Percentiles rank a stretch among this genome's conserved stretches.
These are phyloP conservation scores for Marmota flaviventris DNA, from an alignment of 2,113 vertebrate species.

Conservation along the genomic window DNA sequence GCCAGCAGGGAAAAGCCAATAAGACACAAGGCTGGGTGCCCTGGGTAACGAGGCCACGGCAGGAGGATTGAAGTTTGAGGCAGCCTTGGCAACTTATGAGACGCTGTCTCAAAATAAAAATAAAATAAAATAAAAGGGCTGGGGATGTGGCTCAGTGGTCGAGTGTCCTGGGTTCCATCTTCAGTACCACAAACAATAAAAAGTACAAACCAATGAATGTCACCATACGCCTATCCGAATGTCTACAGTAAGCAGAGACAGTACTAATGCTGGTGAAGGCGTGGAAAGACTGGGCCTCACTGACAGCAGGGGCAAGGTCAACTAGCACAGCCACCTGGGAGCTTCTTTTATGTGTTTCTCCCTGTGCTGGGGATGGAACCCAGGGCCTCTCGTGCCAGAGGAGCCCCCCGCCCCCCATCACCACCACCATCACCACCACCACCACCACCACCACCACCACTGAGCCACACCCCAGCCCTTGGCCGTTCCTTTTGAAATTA, in stretches of 20 bases:
- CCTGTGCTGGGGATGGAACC: not conserved
- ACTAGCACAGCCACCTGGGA: not conserved
- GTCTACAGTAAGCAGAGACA: not conserved
- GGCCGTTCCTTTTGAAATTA: not conserved
- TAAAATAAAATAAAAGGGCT: not conserved
- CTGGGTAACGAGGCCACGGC: too few species aligned
- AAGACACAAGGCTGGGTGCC: not conserved
- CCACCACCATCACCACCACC: not conserved
- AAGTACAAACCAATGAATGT: not conserved
- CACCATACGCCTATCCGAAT: fast-evolving
- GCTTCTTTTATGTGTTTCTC: too few species aligned
- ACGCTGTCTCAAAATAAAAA: not conserved
- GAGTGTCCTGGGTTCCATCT: not conserved
- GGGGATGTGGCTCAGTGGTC: not conserved
- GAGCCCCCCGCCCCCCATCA: too few species aligned
- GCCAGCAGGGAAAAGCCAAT: not conserved
- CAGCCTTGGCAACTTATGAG: not conserved
- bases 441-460: not conserved
- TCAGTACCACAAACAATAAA: not conserved
- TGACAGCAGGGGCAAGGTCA: fast-evolving
- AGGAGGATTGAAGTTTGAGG: not conserved
- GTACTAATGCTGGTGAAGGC: not conserved
- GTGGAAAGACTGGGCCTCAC: fast-evolving
- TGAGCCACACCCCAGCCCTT: not conserved
- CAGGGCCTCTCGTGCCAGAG: not conserved